Base-by-base conservation (phyloP, 2,888 invertebrate genomes). In the Lepidonotus clava region DNA sequence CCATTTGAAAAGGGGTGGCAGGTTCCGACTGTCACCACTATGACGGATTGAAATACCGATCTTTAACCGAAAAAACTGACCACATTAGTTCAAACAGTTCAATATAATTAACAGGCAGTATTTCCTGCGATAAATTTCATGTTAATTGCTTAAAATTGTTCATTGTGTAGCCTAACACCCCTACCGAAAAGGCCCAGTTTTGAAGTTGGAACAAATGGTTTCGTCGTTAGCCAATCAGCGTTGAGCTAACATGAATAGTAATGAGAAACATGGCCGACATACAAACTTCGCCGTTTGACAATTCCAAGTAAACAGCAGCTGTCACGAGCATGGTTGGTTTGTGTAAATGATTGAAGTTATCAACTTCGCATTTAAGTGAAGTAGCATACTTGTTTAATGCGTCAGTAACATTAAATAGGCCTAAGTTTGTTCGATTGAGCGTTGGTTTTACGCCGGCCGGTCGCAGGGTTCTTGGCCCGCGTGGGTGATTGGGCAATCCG, bases 181-280 rank as follows among this genome's bases (percentile, higher is more conserved):
- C 46, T 80, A 4, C 28, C 1, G 1, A 18, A 24, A 1, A 46
- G 28, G 32, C 24, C 32, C 28, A 80, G 1, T 5, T 80, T 46
- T 32, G 11, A 46, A 1, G 46, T 32, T 24, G 46, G n/a, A 28
- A 32, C 80, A 41, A 80, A 36, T 71, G 71, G 38, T 2, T 8
- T 36, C 46, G 5, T 2, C 46, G 11, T 80, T 4, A 51, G 46
- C 80, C 80, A 80, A 80, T 80, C 80, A 80, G 1, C n/a, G 4
- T 24, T 2, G 6, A 28, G 8, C 1, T 41, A 24, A 2, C 80
- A 80, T 80, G 80, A 80, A 80, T 80, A 80, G 6, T 80, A 80
- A 80, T 34, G 14, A 80, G 41, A 24, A 80, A 80, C 80, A 80
- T 80, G 80, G 80, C 80, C 28, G 80, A 80, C 46, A 32, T 76